A percentile compares a stretch with the other conserved stretches of the same genome.
Conservation (phyloP, 2,797 vertebrate genomes). For the Tenualosa thibaudeaui region DNA sequence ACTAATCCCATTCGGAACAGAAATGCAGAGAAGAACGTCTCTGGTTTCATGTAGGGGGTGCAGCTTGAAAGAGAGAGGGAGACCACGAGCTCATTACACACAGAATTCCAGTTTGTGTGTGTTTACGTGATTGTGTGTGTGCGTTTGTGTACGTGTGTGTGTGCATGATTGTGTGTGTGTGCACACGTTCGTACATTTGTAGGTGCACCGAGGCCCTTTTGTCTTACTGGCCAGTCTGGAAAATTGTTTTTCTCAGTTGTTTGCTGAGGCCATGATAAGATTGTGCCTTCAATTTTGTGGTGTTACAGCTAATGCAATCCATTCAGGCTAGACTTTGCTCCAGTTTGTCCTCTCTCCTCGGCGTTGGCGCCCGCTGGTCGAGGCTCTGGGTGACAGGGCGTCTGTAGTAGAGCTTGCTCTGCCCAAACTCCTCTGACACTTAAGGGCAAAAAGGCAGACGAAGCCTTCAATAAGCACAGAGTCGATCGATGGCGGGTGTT, state of each 20-base stretch:
- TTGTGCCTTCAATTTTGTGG: slow-evolving; percentile 63
- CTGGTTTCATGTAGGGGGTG: slow-evolving; percentile 43
- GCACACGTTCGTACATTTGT: neutral
- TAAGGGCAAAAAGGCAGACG: slow-evolving; percentile 12
- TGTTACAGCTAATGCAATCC: slow-evolving; percentile 62
- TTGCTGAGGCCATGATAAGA: slow-evolving; percentile 63
- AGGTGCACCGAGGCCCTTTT: neutral
- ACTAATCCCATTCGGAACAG: slow-evolving; percentile 57
- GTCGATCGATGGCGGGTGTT: slow-evolving; percentile 13
- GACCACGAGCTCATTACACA: neutral
- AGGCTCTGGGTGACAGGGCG: neutral
- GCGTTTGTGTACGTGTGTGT: neutral
- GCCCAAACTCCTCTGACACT: neutral
- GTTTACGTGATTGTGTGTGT: slow-evolving; percentile 12
- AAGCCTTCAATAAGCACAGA: slow-evolving; percentile 10
- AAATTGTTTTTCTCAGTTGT: slow-evolving; percentile 62
- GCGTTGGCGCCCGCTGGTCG: neutral
- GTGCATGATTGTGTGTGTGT: neutral
- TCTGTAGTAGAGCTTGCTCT: neutral
- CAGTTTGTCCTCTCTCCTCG: slow-evolving; percentile 26
- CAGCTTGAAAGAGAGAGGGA: neutral
- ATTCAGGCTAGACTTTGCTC: slow-evolving; percentile 35
- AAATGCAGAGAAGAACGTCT: slow-evolving; percentile 47
- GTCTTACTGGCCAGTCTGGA: neutral
- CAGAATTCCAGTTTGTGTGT: neutral